Evolutionary conservation across 2,797 vertebrate species (phyloP), one percentile per base, ranked within the genome.

Genomic region (Macroramphosus scolopax): DNA sequence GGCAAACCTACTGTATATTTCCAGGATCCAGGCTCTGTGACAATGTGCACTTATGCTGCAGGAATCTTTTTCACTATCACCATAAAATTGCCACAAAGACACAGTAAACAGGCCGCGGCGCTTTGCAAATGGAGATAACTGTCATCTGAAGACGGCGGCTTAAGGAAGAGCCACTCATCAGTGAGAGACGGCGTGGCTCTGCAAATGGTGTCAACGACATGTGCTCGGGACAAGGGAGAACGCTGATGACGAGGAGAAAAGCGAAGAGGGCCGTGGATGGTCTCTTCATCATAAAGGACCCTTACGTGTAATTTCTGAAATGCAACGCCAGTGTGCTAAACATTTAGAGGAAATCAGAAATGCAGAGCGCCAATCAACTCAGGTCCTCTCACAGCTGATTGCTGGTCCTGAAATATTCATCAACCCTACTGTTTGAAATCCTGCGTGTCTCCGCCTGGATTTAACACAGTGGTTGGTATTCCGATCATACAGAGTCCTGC

Each of bases 1-100:
- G 56, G 56, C 60, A 63, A 44, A 55, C 28, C 61, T 52, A 65
- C 72, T 69, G 69, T 80, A 60, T 40, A 58, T 57, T 82, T 70
- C 32, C 61, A 18, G 16, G 55, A 39, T 53, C n/a, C n/a, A 74
- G 77, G 73, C 75, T 38, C 20, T 22, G 6, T 8, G 32, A 47
- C 13, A 5, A 2, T 15, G 31, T 42, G 17, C 48, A 44, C 32
- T 15, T 45, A 33, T 42, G 44, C 62, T 51, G 41, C n/a, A 48
- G 40, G 29, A 41, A 42, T 39, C 12, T 44, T 17, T 16, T 14
- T 17, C 2, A 15, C n/a, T 37, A 39, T 42, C 33, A 14, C 41
- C 34, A 44, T 55, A 44, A 54, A 49, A 35, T 18, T n/a, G n/a
- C n/a, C n/a, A n/a, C n/a, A n/a, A n/a, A 32, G 26, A 60, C 13